Evolutionary conservation across 2,888 invertebrate species (phyloP), one percentile per base, ranked within the genome.

Genomic region (Rhopalosiphum nymphaeae): DNA sequence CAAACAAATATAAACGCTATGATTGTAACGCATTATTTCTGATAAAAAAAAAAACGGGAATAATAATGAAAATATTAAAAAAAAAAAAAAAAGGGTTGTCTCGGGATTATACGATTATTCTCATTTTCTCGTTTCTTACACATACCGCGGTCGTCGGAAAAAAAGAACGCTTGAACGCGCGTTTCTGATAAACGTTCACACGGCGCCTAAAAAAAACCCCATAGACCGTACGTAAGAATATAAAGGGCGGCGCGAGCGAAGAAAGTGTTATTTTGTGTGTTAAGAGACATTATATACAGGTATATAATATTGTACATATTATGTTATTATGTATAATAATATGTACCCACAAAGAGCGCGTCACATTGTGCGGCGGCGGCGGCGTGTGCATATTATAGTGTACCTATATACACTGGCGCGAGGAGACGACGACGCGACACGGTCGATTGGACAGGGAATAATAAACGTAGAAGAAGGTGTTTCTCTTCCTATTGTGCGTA

Each of bases 401-500:
- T 57, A 42, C 10, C 10, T 56, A 44, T 25, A 36, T 42, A n/a
- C 25, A n/a, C 91, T 57, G 46, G 26, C 91, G 53, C 84, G 53
- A 61, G 36, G 53, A 56, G 53, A 56, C 36, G 87, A 57, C 85
- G 84, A 29, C 21, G 86, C 85, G 87, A 91, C 91, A 87, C 94
- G 94, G 94, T 94, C 94, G 94, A 94, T 94, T 94, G 94, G 94
- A 94, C 94, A 36, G 91, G 53, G 91, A 93, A 89, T 67, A 78
- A 78, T 78, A 36, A 78, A 78, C 78, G 78, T 1, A 67, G 57
- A 36, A 91, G 67, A 89, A 93, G 88, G 92, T 93, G 88, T 93
- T 89, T 89, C 92, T 93, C 89, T 44, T 93, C 92, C 88, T 89
- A 93, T 93, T 93, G 92, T 93, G 78, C 92, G 89, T 93, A 93